phyloP scores from a whole-genome alignment of 2,797 vertebrate species.

The Oreochromis grahami region DNA sequence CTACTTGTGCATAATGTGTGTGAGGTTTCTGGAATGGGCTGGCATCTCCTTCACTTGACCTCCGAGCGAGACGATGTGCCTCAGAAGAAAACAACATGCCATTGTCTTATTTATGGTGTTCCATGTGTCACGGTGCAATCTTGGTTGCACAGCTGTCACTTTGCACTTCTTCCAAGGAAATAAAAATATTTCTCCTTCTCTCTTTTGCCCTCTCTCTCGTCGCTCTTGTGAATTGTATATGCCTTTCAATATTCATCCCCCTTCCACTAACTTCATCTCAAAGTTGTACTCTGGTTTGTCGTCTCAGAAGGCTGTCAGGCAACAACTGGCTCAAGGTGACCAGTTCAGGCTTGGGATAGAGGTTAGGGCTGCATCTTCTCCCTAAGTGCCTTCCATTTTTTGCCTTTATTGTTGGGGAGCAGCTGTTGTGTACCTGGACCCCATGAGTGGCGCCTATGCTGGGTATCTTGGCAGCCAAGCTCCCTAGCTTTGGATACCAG shows the following conservation, averaged over 20 bases:
- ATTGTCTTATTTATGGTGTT: conserved; percentile 72
- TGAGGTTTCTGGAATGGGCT: conserved; percentile 27
- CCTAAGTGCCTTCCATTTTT: conserved; percentile 77
- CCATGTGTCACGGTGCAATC: conserved; percentile 58
- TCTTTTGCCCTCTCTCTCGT: background rate
- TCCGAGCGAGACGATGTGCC: conserved; percentile 28
- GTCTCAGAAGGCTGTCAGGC: conserved; percentile 62
- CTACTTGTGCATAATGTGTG: conserved; percentile 15
- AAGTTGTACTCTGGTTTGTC: conserved; percentile 54
- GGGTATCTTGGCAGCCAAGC: conserved; percentile 77
- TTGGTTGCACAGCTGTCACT: conserved; percentile 44
- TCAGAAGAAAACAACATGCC: conserved; percentile 70
- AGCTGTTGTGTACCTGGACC: conserved; percentile 82
- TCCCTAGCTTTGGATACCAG: conserved; percentile 76
- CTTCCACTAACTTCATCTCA: conserved; percentile 33
- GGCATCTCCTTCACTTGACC: conserved; percentile 71
- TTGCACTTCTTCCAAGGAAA: conserved; percentile 60
- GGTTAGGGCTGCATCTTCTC: conserved; percentile 75
- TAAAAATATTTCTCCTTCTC: conserved; percentile 25
- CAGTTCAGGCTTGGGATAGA: conserved; percentile 69
- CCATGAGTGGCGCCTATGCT: conserved; percentile 71
- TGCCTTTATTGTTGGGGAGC: conserved; percentile 78
- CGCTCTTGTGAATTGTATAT: conserved; percentile 45
- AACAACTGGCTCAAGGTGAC: conserved; percentile 82
- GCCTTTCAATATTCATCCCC: conserved; percentile 36